Base-by-base conservation (phyloP, 1,140 invertebrate genomes). In the Manduca sexta region DNA sequence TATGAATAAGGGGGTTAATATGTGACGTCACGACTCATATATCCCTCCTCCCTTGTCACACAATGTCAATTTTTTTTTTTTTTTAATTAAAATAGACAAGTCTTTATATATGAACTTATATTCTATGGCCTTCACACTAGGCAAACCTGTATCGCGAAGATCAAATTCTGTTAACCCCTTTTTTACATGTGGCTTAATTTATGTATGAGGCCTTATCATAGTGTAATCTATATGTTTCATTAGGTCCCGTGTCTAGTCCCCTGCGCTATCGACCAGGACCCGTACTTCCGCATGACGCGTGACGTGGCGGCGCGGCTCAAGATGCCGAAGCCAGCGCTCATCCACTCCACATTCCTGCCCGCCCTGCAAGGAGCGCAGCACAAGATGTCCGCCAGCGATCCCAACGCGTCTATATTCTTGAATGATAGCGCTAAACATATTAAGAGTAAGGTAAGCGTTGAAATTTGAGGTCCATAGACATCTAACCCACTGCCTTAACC, bases 211-310 rank as follows among this genome's bases (percentile, higher is more conserved):
- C n/a, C n/a, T n/a, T n/a, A n/a, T n/a, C n/a, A n/a, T n/a, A n/a
- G n/a, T n/a, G n/a, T n/a, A n/a, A n/a, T n/a, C n/a, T n/a, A n/a
- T n/a, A n/a, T n/a, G n/a, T n/a, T n/a, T n/a, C n/a, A n/a, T 1
- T 56, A 87, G 84, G 35, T 89, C 1, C 94, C 93, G 3, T 98
- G 97, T 73, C 87, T 99, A 1, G 98, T 99, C 57, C 98, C 98
- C 0, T 99, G 98, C 87, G 98, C 97, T 18, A 99, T 99, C 68
- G 98, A 99, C 90, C 98, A 99, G 90, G 98, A 99, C 87, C 98
- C 98, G 0, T 99, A 99, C 84, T 99, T 99, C 84, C 90, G 98
- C 47, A 98, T 99, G 97, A 97, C 97, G 0, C 89, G 98, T 50
- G 98, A 99, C 86, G 96, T 99, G 13, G 95, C 97, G 0, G 97